Conservation (phyloP, 2,113 vertebrate species). For the Odocoileus hemionus region DNA sequence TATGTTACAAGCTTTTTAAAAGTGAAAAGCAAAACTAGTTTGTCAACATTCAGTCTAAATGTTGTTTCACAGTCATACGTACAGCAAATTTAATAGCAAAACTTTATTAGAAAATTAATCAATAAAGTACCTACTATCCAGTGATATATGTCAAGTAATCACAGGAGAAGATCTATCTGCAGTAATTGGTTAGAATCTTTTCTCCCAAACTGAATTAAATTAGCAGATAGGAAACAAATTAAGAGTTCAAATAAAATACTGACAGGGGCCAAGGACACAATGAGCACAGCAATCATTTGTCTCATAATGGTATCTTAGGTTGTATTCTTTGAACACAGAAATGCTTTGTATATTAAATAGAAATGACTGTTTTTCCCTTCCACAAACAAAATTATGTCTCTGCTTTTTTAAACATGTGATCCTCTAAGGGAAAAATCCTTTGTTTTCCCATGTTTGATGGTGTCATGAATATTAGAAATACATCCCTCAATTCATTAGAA, state of each 20-base stretch:
- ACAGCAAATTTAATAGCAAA: background rate
- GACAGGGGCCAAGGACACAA: background rate
- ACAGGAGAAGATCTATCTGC: background rate
- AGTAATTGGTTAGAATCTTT: background rate
- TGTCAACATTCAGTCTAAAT: background rate
- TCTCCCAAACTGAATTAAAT: background rate
- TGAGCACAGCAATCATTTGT: background rate
- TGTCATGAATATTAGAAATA: background rate
- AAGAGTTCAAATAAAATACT: background rate
- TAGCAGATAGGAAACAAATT: background rate
- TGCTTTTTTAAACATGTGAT: background rate
- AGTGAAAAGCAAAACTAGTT: background rate
- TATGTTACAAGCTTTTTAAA: background rate
- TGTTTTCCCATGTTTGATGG: background rate
- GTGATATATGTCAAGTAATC: background rate
- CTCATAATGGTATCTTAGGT: background rate
- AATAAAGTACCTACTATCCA: background rate
- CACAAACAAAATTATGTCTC: background rate
- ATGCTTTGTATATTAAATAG: background rate
- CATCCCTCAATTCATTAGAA: background rate
- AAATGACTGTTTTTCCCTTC: conserved; percentile 26
- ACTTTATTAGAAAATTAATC: background rate
- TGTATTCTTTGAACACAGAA: conserved; percentile 19
- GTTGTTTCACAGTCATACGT: background rate
- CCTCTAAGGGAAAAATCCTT: background rate